phyloP scores from a whole-genome alignment of 2,888 invertebrate genomes.

The Rotaria macrura region DNA sequence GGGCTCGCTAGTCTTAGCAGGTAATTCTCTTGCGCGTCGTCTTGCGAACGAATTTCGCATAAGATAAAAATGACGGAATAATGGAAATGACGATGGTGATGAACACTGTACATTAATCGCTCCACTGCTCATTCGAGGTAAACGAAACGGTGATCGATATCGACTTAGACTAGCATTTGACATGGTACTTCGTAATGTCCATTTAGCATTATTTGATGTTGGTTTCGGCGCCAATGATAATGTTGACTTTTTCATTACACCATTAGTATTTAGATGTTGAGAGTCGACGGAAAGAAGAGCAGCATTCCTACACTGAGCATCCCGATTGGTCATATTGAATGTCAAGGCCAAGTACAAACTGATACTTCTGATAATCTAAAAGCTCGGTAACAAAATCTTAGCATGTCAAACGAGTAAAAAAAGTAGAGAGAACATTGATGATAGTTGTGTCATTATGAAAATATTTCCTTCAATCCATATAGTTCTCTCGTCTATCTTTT shows the following conservation, averaged over 20 bases:
- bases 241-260: neutral
- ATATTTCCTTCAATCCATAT: neutral
- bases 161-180: neutral
- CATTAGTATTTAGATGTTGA: neutral
- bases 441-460: neutral
- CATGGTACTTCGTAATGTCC: neutral
- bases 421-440: neutral
- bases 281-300: neutral
- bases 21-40: neutral
- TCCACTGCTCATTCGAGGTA: neutral
- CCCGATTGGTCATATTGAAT: neutral
- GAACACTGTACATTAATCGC: neutral
- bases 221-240: neutral
- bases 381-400: neutral
- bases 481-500: neutral
- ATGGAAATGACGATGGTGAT: neutral
- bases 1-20: neutral
- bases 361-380: neutral
- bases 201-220: neutral
- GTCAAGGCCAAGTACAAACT: neutral
- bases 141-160: neutral
- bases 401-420: neutral
- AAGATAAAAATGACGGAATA: conserved; percentile 3
- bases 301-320: neutral
- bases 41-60: neutral